These are phyloP conservation scores for Indri indri DNA, from an alignment of 2,113 vertebrate genomes.

Conservation along the genomic window DNA sequence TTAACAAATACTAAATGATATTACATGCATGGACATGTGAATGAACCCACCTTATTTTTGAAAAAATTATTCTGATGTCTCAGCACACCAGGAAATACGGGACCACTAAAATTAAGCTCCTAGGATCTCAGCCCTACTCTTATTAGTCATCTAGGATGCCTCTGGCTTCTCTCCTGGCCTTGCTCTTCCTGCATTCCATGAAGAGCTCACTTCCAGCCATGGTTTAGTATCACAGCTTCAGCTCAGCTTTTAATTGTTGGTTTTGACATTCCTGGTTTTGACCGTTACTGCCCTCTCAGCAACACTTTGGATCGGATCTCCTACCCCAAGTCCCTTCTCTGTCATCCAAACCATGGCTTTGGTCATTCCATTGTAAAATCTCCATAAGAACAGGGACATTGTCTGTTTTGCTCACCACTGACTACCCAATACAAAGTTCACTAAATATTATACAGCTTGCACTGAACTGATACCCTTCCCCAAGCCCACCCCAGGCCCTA, in stretches of 20 bases:
- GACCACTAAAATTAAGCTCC: background rate
- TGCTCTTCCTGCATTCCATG: background rate
- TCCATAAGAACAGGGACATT: background rate
- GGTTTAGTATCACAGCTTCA: background rate
- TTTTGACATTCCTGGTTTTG: background rate
- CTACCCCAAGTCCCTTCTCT: background rate
- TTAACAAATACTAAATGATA: background rate
- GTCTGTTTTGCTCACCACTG: background rate
- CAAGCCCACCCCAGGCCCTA: background rate
- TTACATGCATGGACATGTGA: background rate
- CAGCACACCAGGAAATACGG: background rate
- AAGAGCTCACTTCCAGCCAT: background rate
- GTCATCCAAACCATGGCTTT: background rate
- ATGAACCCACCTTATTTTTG: background rate
- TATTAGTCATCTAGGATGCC: background rate
- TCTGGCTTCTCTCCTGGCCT: background rate
- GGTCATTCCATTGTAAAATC: background rate
- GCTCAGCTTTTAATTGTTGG: background rate
- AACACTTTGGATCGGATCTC: background rate
- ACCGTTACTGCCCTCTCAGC: background rate
- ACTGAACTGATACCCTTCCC: background rate
- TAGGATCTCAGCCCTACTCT: background rate
- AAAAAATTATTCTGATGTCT: background rate
- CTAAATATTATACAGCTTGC: background rate
- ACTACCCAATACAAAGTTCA: background rate